These are phyloP conservation scores for Brenthis daphne DNA, from an alignment of 2,888 invertebrate species.

Conservation along the genomic window DNA sequence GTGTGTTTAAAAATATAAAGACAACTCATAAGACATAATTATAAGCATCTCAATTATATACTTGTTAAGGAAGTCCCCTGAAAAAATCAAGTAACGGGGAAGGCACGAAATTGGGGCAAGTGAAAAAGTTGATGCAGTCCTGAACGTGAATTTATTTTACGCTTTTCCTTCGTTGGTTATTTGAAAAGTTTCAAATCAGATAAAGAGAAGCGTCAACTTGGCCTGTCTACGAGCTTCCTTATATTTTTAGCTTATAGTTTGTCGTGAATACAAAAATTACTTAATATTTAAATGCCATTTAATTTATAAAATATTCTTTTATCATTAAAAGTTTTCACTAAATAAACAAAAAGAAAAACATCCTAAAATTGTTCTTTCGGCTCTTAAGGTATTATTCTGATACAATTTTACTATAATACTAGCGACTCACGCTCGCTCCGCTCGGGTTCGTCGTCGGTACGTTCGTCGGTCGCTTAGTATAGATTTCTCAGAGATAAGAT, in stretches of 20 bases:
- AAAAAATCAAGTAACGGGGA: conserved; percentile 8
- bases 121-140: conserved; percentile 21
- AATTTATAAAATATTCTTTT: background rate
- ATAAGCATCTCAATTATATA: conserved; percentile 1
- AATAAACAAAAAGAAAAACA: too few relatives aligned
- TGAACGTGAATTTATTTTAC: conserved; percentile 29
- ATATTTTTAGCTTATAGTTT: conserved; percentile 2
- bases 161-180: conserved; percentile 25
- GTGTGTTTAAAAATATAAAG: too few relatives aligned
- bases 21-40: conserved; percentile 2
- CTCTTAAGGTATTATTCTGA: too few relatives aligned
- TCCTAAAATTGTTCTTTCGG: too few relatives aligned
- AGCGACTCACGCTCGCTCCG: too few relatives aligned
- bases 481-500: too few relatives aligned
- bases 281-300: background rate
- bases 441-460: too few relatives aligned
- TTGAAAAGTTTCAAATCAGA: conserved; percentile 34
- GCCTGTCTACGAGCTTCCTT: conserved; percentile 16
- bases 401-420: too few relatives aligned
- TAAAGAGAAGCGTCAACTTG: conserved; percentile 22
- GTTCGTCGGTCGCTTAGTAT: too few relatives aligned
- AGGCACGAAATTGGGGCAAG: conserved; percentile 22
- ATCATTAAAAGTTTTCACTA: too few relatives aligned
- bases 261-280: background rate
- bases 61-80: conserved; percentile 13